Conservation (phyloP, 1,140 invertebrate species). For the Paralvinella palmiformis region DNA sequence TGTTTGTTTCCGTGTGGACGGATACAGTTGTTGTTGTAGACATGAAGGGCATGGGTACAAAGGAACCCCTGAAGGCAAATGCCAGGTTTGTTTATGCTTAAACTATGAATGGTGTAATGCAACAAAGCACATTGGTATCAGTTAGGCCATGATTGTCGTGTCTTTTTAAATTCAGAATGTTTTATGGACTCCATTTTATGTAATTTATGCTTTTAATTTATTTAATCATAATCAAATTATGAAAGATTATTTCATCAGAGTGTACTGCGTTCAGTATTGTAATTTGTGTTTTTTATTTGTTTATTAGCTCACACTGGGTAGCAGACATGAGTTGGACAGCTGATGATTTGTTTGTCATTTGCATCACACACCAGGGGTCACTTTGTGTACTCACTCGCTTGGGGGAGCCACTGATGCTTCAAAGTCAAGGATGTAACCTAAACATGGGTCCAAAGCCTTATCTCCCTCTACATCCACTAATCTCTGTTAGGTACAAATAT, state of each 20-base stretch:
- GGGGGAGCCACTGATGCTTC: constrained; percentile 41
- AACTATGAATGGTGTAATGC: no score
- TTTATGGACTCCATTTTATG: no score
- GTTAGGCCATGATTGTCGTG: no score
- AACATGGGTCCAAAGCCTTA: constrained; percentile 43
- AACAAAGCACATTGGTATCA: no score
- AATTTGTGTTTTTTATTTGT: no score
- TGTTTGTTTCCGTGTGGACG: background rate
- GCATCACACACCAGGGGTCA: constrained; percentile 40
- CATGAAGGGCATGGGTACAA: constrained; percentile 1
- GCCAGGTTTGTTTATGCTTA: no score
- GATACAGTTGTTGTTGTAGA: background rate
- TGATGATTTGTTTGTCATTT: constrained; percentile 44
- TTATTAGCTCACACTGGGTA: constrained; percentile 42
- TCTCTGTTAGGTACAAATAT: constrained; percentile 30
- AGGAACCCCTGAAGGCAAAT: background rate
- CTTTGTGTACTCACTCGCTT: constrained; percentile 41
- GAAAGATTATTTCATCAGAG: no score
- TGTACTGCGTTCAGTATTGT: no score
- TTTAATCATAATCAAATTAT: no score
- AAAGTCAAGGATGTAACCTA: constrained; percentile 35
- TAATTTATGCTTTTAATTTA: no score
- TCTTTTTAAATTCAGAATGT: no score
- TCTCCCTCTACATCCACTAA: constrained; percentile 44
- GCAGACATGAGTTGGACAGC: constrained; percentile 42